Percentiles rank a stretch among this genome's conserved stretches.
phyloP scores from a whole-genome alignment of 2,888 invertebrate genomes.

The Heliothis peltigera region DNA sequence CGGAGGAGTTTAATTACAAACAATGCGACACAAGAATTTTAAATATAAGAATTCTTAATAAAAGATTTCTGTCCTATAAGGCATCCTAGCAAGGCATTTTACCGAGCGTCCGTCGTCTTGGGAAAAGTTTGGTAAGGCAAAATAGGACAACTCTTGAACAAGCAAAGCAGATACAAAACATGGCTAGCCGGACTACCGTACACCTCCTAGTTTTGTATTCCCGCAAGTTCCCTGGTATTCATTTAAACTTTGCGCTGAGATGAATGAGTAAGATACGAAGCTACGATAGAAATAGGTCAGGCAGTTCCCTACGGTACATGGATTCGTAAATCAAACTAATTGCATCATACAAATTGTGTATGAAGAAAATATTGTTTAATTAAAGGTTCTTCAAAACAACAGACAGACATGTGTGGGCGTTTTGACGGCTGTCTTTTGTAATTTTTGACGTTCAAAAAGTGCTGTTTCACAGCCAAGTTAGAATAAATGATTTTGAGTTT shows the following conservation, averaged over 20 bases:
- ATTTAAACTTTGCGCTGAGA: not conserved
- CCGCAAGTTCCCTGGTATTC: not conserved
- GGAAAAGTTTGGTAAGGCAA: conserved; percentile 8
- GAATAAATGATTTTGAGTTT: too few species aligned
- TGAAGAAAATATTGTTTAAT: too few species aligned
- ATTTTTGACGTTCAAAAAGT: too few species aligned
- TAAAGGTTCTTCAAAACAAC: too few species aligned
- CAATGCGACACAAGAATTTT: too few species aligned
- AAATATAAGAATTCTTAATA: too few species aligned
- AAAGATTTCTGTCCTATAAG: not conserved
- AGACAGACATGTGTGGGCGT: too few species aligned
- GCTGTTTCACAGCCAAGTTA: too few species aligned
- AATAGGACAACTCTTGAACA: conserved; percentile 1
- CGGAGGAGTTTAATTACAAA: too few species aligned
- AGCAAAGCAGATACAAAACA: not conserved
- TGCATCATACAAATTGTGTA: too few species aligned
- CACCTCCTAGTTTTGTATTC: not conserved
- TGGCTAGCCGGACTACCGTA: not conserved
- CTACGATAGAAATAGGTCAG: not conserved
- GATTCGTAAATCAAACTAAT: conserved; percentile 1
- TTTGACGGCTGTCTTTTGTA: too few species aligned
- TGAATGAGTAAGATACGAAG: not conserved
- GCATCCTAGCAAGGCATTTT: not conserved
- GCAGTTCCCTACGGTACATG: not conserved
- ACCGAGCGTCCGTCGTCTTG: not conserved